Base-by-base conservation (phyloP, 2,888 invertebrate genomes). In the Eutolmus rufibarbis region DNA sequence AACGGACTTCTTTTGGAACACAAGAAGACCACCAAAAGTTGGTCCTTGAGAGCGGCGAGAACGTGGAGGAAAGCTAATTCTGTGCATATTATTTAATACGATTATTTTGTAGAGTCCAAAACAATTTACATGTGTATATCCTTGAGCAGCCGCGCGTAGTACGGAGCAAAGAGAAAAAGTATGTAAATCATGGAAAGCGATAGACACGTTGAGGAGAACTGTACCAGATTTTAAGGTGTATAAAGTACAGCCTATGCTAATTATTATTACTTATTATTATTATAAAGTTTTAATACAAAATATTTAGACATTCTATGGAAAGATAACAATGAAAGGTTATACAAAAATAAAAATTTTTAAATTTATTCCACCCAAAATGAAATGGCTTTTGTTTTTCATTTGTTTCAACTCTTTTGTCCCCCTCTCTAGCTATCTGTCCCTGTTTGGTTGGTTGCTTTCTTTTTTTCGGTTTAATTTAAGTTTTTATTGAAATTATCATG, bases 261-360 rank as follows among this genome's bases (percentile, higher is more conserved):
- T 85, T 74, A 74, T 85, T 85, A 85, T 85, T 57, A 85, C 66
- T 85, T 74, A 74, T 74, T 85, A 85, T 85, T 84, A 84, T 84
- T 84, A 85, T 74, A 85, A 74, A 74, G 37, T 74, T 85, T 85
- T 85, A 85, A 85, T 85, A 85, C 74, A 85, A 66, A 85, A 85
- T 85, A 85, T 85, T 85, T 85, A 85, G 85, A 85, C 85, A 85
- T 85, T 85, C 74, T 74, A 85, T 85, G 85, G 85, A 86, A 77
- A 76, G 74, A 86, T 74, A 86, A 86, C 86, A 46, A 85, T 76
- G 77, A 86, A 86, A 40, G 57, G 74, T 74, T 77, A 77, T 74
- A 86, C 43, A 77, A 77, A 86, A 86, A 86, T 86, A 86, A 86
- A 85, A 86, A 86, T 86, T 86, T 86, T 86, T 86, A 76, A 86